These are phyloP conservation scores for Acleris laterana DNA, from an alignment of 2,888 invertebrate species.

Conservation along the genomic window DNA sequence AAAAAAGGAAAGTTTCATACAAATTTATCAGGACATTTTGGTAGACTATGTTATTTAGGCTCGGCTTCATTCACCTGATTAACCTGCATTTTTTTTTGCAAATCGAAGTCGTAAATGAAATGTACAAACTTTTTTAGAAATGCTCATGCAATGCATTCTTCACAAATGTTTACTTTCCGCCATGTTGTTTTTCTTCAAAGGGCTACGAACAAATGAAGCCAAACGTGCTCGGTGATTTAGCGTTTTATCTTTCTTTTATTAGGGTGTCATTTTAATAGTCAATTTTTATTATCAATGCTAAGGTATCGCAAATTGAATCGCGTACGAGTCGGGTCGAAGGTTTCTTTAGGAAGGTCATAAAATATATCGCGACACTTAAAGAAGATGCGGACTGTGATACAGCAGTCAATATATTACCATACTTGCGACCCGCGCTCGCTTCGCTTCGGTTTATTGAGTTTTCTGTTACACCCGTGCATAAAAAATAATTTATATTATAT, in stretches of 20 bases:
- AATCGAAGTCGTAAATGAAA: no score
- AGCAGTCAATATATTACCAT: neutral
- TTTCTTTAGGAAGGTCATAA: constrained; percentile 6
- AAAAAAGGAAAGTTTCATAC: no score
- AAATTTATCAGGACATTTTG: no score
- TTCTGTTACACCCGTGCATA: no score
- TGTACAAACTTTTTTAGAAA: no score
- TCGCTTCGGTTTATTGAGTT: no score
- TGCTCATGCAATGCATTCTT: neutral
- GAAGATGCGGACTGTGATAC: constrained; percentile 17
- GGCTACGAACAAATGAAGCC: neutral
- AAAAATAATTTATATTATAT: no score
- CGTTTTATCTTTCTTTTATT: constrained; percentile 23
- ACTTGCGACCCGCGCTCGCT: no score
- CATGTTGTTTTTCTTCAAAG: neutral
- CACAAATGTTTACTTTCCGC: neutral
- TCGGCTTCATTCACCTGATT: no score
- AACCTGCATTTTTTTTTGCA: no score
- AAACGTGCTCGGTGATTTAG: neutral
- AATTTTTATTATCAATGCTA: constrained; percentile 24
- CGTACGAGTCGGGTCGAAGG: constrained; percentile 8
- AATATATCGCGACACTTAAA: constrained; percentile 16
- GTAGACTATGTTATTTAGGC: no score
- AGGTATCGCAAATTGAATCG: constrained; percentile 35
- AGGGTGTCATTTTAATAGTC: constrained; percentile 33